A percentile compares a stretch with the other conserved stretches of the same genome.
phyloP scores from a whole-genome alignment of 37 sponge, comb jelly and placozoan species.

The Beroe forskalii region DNA sequence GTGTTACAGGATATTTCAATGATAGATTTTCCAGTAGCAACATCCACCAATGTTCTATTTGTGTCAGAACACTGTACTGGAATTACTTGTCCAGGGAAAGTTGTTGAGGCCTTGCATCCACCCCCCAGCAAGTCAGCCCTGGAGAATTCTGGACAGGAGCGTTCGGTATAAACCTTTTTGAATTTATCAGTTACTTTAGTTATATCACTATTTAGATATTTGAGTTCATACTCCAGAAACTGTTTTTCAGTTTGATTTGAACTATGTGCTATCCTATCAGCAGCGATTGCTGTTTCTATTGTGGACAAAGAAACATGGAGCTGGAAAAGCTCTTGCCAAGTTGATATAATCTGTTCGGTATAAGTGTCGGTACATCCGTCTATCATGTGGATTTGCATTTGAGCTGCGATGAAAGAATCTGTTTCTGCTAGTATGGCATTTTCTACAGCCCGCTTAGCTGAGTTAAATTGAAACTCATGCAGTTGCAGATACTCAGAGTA shows the following conservation, averaged over 20 bases:
- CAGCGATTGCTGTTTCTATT: background rate
- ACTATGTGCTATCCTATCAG: background rate
- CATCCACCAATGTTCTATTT: background rate
- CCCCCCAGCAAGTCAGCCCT: background rate
- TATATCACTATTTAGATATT: background rate
- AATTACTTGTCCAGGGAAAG: background rate
- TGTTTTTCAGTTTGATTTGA: background rate
- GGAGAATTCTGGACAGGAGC: background rate
- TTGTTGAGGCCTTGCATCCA: background rate
- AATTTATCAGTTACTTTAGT: background rate
- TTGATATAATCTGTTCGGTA: slow-evolving; percentile 1
- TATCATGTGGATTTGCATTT: slow-evolving; percentile 2
- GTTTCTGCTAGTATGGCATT: background rate
- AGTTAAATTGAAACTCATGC: background rate
- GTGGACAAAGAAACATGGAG: background rate
- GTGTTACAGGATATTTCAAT: background rate
- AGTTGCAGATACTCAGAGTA: background rate
- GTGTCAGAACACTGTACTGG: background rate
- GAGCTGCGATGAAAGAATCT: background rate
- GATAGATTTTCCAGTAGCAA: background rate
- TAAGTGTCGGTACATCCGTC: background rate
- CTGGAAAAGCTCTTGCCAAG: background rate
- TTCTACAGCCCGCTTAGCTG: background rate
- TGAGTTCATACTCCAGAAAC: background rate
- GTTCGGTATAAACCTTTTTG: background rate